Conservation (phyloP, 2,797 vertebrate genomes). For the Ctenopoma kingsleyae region DNA sequence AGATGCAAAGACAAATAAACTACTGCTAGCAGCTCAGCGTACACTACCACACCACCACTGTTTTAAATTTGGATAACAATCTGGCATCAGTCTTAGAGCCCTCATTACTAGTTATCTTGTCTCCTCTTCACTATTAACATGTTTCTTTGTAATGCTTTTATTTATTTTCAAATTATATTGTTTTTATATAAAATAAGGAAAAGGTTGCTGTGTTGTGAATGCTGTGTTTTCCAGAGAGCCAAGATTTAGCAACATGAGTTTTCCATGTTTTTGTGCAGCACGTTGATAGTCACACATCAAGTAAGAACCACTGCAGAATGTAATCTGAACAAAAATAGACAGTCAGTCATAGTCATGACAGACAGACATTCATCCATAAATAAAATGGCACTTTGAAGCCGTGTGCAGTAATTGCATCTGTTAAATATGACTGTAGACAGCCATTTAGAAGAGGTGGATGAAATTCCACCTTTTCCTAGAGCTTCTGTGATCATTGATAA, state of each 20-base stretch:
- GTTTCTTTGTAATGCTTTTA: constrained; percentile 94
- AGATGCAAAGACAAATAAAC: constrained; percentile 71
- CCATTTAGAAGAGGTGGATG: not conserved
- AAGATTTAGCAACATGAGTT: constrained; percentile 24
- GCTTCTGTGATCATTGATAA: not conserved
- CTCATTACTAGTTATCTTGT: constrained; percentile 79
- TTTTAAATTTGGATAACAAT: constrained; percentile 57
- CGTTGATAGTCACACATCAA: constrained; percentile 36
- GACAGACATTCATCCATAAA: constrained; percentile 62
- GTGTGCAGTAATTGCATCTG: constrained; percentile 64
- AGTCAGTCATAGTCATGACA: constrained; percentile 30
- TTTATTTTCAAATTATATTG: constrained; percentile 99
- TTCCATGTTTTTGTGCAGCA: constrained; percentile 42
- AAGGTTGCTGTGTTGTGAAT: constrained; percentile 81
- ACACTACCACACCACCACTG: constrained; percentile 40
- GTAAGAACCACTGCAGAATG: constrained; percentile 39
- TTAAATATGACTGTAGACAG: constrained; percentile 20
- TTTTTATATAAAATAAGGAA: constrained; percentile 95
- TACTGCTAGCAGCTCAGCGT: constrained; percentile 70
- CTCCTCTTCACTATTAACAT: constrained; percentile 90
- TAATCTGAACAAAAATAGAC: constrained; percentile 25
- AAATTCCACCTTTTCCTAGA: not conserved
- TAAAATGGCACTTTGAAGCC: constrained; percentile 74
- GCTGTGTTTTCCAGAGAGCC: constrained; percentile 73
- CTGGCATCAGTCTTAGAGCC: constrained; percentile 71